A percentile compares a stretch with the other conserved stretches of the same genome.
Conservation (phyloP, 2,797 vertebrate genomes). For the Spinibarbus caldwelli region DNA sequence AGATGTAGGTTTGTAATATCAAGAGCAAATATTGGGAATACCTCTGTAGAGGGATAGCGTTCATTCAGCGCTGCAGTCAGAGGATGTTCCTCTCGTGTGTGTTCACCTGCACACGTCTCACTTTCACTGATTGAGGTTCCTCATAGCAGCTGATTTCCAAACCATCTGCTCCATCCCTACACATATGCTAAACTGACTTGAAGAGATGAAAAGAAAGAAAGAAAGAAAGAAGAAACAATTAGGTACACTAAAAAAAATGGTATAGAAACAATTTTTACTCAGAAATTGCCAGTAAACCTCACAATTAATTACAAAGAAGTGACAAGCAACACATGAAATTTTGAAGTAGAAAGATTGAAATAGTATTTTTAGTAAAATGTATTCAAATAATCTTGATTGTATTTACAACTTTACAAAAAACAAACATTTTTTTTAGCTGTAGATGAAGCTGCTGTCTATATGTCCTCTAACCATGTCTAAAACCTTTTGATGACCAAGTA, state of each 20-base stretch:
- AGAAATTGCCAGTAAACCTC: background rate
- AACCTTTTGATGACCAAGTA: background rate
- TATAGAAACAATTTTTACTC: background rate
- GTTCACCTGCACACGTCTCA: conserved; percentile 3
- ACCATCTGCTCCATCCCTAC: conserved; percentile 21
- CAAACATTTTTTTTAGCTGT: background rate
- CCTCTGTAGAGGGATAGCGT: background rate
- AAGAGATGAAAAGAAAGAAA: background rate
- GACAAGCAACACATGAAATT: background rate
- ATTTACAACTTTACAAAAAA: no score
- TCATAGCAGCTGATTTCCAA: conserved; percentile 14
- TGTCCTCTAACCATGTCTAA: background rate
- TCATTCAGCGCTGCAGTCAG: background rate
- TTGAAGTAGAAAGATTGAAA: background rate
- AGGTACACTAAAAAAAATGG: background rate
- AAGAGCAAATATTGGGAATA: background rate
- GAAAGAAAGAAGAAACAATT: background rate
- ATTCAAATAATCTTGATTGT: background rate
- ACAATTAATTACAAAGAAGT: background rate
- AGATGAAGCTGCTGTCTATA: background rate
- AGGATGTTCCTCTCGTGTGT: conserved; percentile 17
- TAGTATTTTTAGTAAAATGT: background rate
- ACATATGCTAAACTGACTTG: conserved; percentile 15
- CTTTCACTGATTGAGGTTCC: conserved; percentile 13
- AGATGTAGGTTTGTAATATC: background rate